Base-by-base conservation (phyloP, 2,113 vertebrate genomes). In the Chionomys nivalis region DNA sequence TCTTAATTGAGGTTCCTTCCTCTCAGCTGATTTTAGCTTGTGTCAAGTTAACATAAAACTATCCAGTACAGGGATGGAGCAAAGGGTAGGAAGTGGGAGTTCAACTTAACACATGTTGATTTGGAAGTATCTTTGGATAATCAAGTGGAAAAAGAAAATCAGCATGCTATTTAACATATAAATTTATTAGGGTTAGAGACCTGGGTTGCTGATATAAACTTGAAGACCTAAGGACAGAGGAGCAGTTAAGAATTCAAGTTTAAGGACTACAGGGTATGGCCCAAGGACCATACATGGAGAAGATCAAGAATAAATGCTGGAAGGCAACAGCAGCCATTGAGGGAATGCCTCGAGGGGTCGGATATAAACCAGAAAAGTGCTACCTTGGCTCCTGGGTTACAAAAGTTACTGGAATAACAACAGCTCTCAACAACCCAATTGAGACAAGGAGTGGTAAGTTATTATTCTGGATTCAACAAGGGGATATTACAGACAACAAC, bases 381-480 rank as follows among this genome's bases (percentile, higher is more conserved):
- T 88, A 55, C 44, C 28, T 68, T 13, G 7, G 44, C 85, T 23
- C n/a, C 66, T 26, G 33, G 13, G 58, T 90, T 39, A 82, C 83
- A 65, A 21, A 55, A 96, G 61, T 26, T 61, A 85, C 58, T 28
- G n/a, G 19, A 70, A 28, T 44, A 49, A n/a, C 24, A 90, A 55
- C n/a, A n/a, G 7, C 36, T 39, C 52, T 73, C 77, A 93, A 31
- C 28, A 93, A 78, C 0, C 39, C 66, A 81, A 86, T 1, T 73
- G 65, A 83, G 47, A 87, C 21, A 90, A 93, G 66, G 42, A 91
- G 28, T 49, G 42, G 1, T 72, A 86, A 39, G 19, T 39, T 83
- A 94, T 77, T 65, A 85, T 88, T 90, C 92, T 68, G 93, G 89
- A 96, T 44, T 89, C 52, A 86, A 85, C 28, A 76, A 42, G 89